A percentile compares a stretch with the other conserved stretches of the same genome.
phyloP scores from a whole-genome alignment of 2,113 vertebrate species.

The Grus americana region DNA sequence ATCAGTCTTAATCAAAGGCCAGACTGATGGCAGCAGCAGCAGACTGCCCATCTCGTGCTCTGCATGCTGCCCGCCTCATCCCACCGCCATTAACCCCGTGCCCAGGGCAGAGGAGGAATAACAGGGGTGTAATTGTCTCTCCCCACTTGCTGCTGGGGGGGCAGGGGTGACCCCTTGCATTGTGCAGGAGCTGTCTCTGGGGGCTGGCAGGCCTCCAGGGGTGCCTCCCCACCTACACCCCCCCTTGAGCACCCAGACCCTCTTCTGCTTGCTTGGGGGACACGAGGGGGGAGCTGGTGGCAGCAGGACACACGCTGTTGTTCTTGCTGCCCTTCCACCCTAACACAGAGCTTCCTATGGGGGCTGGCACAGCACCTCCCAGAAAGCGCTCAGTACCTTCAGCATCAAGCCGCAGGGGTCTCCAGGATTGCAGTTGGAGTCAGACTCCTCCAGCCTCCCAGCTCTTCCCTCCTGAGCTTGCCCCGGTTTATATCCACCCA shows the following conservation, averaged over 20 bases:
- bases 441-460: not conserved
- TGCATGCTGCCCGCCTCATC: not conserved
- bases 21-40: not conserved
- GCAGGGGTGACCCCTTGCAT: not conserved
- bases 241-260: accelerated
- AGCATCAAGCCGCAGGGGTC: not conserved
- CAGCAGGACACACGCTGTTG: accelerated
- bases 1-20: conserved; percentile 29
- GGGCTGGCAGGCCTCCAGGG: not conserved
- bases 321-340: not conserved
- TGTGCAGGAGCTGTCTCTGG: not conserved
- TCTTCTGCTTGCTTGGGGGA: accelerated
- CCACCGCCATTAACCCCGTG: not conserved
- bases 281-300: not conserved
- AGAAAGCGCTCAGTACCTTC: not conserved
- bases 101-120: not conserved
- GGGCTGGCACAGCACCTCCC: not conserved
- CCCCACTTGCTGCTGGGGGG: not conserved
- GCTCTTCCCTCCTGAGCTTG: not conserved
- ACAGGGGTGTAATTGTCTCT: not conserved
- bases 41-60: not conserved
- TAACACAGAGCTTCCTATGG: not conserved
- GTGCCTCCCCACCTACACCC: not conserved
- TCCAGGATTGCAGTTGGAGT: not conserved
- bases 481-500: not conserved